Conservation (phyloP, 2,888 invertebrate species). For the Isoperla grammatica region DNA sequence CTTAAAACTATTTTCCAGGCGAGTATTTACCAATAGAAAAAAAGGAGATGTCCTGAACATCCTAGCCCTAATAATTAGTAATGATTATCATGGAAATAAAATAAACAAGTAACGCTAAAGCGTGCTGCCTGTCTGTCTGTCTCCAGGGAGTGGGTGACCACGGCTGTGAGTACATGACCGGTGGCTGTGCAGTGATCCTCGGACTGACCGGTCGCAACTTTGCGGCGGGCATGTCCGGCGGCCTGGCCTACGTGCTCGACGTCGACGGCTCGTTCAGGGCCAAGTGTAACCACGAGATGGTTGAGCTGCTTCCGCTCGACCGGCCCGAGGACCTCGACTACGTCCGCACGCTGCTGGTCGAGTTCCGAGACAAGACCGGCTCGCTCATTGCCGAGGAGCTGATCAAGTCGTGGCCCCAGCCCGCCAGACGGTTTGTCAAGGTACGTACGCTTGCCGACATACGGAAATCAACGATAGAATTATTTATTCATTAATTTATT, state of each 20-base stretch:
- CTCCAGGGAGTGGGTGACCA: slow-evolving; percentile 91
- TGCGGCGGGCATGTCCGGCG: slow-evolving; percentile 98
- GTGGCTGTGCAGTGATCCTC: slow-evolving; percentile 83
- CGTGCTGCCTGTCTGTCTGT: no score
- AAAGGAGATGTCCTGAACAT: no score
- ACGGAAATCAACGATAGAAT: no score
- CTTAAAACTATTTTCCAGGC: no score
- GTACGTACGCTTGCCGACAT: slow-evolving; percentile 40
- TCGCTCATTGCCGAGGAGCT: slow-evolving; percentile 77
- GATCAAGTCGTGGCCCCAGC: slow-evolving; percentile 71
- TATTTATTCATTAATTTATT: no score
- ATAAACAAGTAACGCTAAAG: no score
- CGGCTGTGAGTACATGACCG: slow-evolving; percentile 99
- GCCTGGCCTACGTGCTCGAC: slow-evolving; percentile 93
- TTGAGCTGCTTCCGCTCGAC: slow-evolving; percentile 82
- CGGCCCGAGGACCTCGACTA: slow-evolving; percentile 67
- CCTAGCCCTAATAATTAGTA: no score
- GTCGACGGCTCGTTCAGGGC: slow-evolving; percentile 76
- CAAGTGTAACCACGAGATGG: slow-evolving; percentile 92
- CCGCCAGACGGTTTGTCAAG: slow-evolving; percentile 79
- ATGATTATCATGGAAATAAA: no score
- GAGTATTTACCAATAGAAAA: no score
- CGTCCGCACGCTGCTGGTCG: slow-evolving; percentile 70
- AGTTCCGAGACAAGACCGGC: slow-evolving; percentile 84
- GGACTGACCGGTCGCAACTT: slow-evolving; percentile 96